phyloP scores from a whole-genome alignment of 2,888 invertebrate genomes.

The Biston stratarius region DNA sequence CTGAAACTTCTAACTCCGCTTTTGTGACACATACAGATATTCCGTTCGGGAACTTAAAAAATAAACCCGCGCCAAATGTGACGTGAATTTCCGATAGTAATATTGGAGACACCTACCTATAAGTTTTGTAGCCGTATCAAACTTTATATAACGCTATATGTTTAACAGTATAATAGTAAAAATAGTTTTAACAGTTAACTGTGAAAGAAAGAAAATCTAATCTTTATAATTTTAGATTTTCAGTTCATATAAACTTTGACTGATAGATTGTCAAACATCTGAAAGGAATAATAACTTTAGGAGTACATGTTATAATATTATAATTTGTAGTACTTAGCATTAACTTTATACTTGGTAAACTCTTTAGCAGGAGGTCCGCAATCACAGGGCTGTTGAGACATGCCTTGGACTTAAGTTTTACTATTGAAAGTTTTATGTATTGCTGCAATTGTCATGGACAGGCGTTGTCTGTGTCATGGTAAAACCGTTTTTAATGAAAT shows the following conservation, averaged over 20 bases:
- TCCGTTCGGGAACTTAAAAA: conserved; percentile 54
- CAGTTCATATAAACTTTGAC: neutral
- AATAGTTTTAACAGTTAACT: conserved; percentile 33
- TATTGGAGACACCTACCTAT: conserved; percentile 35
- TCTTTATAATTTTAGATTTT: conserved; percentile 2
- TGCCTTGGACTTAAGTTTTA: no score
- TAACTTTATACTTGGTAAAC: no score
- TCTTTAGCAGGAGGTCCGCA: no score
- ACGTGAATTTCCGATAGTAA: conserved; percentile 47
- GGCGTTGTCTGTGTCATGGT: no score
- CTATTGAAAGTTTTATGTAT: no score
- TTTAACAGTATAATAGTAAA: conserved; percentile 25
- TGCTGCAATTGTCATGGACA: no score
- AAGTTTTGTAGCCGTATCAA: conserved; percentile 39
- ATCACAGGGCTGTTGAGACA: no score
- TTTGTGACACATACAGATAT: conserved; percentile 55
- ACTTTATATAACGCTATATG: conserved; percentile 32
- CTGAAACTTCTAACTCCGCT: conserved; percentile 60
- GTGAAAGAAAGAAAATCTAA: conserved; percentile 26
- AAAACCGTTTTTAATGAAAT: no score
- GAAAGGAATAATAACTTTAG: neutral
- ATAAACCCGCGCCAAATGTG: conserved; percentile 51
- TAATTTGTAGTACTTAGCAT: no score
- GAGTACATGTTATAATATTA: no score
- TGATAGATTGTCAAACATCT: neutral